Evolutionary conservation across 1,140 invertebrate species (phyloP).

Genomic region (Cepaea nemoralis): DNA sequence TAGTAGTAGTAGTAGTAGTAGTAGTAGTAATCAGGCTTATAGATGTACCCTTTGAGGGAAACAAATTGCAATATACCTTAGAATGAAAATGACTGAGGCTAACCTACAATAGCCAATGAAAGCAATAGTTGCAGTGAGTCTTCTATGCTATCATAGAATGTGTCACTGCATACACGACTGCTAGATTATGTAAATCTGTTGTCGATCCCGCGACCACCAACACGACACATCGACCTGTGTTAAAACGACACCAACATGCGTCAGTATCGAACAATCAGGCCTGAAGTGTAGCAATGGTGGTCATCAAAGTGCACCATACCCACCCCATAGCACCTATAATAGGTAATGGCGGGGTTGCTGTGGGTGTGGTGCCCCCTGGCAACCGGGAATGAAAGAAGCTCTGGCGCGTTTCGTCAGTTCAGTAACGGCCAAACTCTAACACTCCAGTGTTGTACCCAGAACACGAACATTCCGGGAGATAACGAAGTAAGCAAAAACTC

Average conservation of each 20-base stretch:
- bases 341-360: constrained; percentile 27
- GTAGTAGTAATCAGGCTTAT: too few relatives aligned
- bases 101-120: too few relatives aligned
- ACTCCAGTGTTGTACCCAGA: constrained; percentile 17
- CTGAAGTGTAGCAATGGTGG: constrained; percentile 3
- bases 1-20: not conserved
- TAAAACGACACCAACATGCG: not conserved
- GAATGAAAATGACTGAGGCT: too few relatives aligned
- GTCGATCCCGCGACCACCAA: constrained; percentile 10
- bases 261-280: not conserved
- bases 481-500: constrained; percentile 37
- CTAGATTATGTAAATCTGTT: too few relatives aligned
- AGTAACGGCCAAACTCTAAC: constrained; percentile 18
- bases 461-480: constrained; percentile 35
- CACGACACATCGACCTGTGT: constrained; percentile 6
- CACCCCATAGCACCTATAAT: constrained; percentile 18
- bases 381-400: constrained; percentile 21
- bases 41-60: too few relatives aligned
- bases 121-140: too few relatives aligned
- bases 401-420: not conserved
- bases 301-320: constrained; percentile 2
- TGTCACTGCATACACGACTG: too few relatives aligned
- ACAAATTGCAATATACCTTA: too few relatives aligned
- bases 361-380: constrained; percentile 7
- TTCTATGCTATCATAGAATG: too few relatives aligned